Conservation (phyloP, 2,113 vertebrate species). For the Cygnus buccinator region DNA sequence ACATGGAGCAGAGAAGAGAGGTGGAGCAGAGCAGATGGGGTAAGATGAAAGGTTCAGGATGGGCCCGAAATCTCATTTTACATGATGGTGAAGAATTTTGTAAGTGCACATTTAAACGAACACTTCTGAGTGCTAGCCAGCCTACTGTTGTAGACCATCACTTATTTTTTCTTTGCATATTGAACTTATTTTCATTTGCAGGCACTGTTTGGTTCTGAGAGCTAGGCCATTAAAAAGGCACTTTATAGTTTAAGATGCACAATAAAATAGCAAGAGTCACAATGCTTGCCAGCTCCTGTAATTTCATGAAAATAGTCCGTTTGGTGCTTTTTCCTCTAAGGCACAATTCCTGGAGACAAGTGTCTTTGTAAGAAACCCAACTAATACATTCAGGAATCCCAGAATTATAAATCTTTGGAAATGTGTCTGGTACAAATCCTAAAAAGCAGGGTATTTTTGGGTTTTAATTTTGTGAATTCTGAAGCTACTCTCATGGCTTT, state of each 20-base stretch:
- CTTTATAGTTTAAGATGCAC: conserved; percentile 4
- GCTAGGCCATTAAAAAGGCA: neutral
- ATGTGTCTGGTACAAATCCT: neutral
- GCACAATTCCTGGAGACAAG: conserved; percentile 22
- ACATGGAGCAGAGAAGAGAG: neutral
- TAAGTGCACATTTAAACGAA: neutral
- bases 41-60: neutral
- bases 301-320: neutral
- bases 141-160: neutral
- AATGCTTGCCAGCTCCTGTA: neutral
- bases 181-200: conserved; percentile 13
- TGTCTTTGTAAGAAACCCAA: neutral
- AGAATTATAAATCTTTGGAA: conserved; percentile 15
- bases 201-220: neutral
- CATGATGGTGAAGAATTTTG: neutral
- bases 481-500: neutral
- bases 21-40: neutral
- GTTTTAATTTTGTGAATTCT: neutral
- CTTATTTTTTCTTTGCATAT: neutral
- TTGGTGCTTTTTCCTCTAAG: conserved; percentile 21
- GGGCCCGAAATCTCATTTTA: neutral
- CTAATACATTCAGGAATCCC: conserved; percentile 15
- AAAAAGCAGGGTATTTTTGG: neutral
- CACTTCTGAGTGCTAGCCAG: neutral
- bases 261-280: conserved; percentile 11